A percentile compares a stretch with the other conserved stretches of the same genome.
Evolutionary conservation across 2,113 vertebrate genomes (phyloP).

Genomic region (Scytalopus superciliaris): DNA sequence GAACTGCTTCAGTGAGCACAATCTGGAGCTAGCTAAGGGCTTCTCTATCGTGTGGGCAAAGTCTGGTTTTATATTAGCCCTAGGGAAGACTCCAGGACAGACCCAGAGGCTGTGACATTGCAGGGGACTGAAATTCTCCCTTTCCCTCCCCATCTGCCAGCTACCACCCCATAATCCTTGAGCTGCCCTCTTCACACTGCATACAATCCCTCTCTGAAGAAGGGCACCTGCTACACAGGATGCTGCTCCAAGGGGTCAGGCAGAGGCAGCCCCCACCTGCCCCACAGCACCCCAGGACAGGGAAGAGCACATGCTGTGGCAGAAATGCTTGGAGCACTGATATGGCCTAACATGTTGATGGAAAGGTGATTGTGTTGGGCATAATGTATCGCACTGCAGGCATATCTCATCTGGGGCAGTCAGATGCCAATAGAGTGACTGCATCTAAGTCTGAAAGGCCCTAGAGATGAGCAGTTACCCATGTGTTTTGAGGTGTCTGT

Average conservation of each 20-base stretch:
- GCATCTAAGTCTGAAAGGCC: background rate
- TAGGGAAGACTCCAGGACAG: background rate
- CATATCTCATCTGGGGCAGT: background rate
- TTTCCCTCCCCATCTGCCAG: background rate
- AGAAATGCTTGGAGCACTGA: fast-evolving
- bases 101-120: background rate
- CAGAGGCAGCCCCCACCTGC: background rate
- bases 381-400: background rate
- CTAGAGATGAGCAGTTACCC: background rate
- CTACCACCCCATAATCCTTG: fast-evolving
- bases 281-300: background rate
- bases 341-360: fast-evolving
- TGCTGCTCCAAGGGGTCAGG: background rate
- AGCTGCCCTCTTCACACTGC: background rate
- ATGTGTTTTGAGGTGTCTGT: background rate
- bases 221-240: fast-evolving
- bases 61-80: background rate
- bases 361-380: background rate
- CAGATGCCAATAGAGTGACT: fast-evolving
- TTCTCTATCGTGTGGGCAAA: background rate
- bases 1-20: background rate
- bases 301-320: background rate
- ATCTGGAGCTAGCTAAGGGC: background rate
- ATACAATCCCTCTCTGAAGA: background rate
- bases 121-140: background rate